Evolutionary conservation across 2,113 vertebrate genomes (phyloP), one percentile per base, ranked within the genome.

Genomic region (Paradoxurus hermaphroditus): DNA sequence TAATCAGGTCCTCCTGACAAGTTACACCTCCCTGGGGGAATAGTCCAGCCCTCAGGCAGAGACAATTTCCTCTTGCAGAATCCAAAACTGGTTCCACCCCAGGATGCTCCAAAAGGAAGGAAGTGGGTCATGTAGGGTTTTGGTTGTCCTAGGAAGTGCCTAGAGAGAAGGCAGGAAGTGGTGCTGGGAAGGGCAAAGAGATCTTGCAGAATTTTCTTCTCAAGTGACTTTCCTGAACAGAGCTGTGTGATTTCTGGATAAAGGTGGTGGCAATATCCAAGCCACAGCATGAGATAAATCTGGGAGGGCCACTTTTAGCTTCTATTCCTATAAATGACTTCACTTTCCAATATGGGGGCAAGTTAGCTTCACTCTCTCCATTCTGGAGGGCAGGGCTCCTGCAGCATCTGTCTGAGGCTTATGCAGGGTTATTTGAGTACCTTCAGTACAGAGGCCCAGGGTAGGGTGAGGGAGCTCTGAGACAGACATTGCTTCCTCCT

Each of bases 31-130:
- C 51, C 56, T 34, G 44, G 59, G 18, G 63, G 25, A 67, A 21
- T 10, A 4, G 63, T 7, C 10, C 12, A 49, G 29, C 6, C 7
- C 25, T 62, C 14, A 63, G 81, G 16, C 25, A 49, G 44, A n/a
- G 7, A 19, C 4, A 15, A 1, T 14, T n/a, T 6, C 29, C 12
- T 67, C 83, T n/a, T 19, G 18, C 12, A 49, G 2, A 1, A 1
- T n/a, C 29, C 62, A n/a, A 46, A 49, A 34, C 41, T n/a, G 1
- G 34, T 14, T 25, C 19, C 31, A 86, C 31, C 19, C 63, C 31
- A 49, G 19, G 11, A 46, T 86, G 19, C 18, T 68, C 19, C 44
- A 21, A 36, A n/a, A 68, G 41, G 7, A 67, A 41, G 25, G 25
- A 46, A 34, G 11, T 4, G 9, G 34, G 19, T 67, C 49, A 29